Evolutionary conservation across 2,797 vertebrate species (phyloP).

Genomic region (Ptychobarbus kaznakovi): DNA sequence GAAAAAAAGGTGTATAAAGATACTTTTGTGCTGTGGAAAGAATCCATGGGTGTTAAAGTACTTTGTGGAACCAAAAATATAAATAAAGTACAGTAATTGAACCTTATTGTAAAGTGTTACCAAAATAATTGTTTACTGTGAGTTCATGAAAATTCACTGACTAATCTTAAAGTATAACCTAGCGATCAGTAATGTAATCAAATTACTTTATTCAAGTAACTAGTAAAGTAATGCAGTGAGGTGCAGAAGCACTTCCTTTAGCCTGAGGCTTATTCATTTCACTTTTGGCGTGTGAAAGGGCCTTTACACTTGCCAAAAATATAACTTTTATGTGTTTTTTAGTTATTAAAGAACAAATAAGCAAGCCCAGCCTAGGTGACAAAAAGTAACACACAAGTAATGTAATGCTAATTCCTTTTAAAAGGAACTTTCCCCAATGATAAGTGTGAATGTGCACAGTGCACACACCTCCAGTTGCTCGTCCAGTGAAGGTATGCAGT

Average conservation of each 20-base stretch:
- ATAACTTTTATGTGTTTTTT: background rate
- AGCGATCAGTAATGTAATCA: background rate
- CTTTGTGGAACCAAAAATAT: background rate
- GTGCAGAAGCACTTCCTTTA: background rate
- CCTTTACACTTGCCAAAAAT: background rate
- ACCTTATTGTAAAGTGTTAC: background rate
- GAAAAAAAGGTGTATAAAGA: no score
- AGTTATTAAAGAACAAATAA: background rate
- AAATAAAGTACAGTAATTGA: background rate
- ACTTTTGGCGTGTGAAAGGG: background rate
- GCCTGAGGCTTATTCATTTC: background rate
- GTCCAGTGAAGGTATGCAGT: slow-evolving; percentile 79
- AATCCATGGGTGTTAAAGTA: background rate
- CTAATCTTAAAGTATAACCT: background rate
- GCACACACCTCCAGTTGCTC: slow-evolving; percentile 79
- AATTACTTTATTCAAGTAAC: background rate
- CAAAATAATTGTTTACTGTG: background rate
- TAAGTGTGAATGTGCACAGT: slow-evolving; percentile 36
- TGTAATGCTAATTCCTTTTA: background rate
- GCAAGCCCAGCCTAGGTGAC: background rate
- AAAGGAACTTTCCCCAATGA: background rate
- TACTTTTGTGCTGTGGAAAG: background rate
- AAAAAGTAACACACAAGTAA: background rate
- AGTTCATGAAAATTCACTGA: background rate
- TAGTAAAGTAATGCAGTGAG: background rate